phyloP scores from a whole-genome alignment of 53 echinoderm and acorn worm species.

The Stichopus horrens region DNA sequence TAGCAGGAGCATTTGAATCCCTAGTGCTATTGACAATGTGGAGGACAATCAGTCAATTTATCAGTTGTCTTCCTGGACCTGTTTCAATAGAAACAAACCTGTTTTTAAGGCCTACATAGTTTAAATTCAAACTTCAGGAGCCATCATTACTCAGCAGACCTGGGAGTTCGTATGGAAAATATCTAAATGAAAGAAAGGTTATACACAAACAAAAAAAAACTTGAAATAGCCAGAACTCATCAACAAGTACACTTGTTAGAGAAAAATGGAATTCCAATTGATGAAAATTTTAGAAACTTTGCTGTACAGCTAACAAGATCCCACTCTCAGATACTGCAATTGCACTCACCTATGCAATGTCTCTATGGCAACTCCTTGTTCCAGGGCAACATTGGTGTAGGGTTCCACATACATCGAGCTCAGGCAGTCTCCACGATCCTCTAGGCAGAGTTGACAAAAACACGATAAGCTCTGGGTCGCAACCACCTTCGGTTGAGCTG shows the following conservation, averaged over 20 bases:
- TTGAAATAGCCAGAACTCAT: background rate
- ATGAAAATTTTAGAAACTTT: background rate
- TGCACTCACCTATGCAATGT: background rate
- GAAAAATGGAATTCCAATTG: background rate
- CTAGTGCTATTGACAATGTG: too few relatives aligned
- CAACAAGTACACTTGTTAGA: background rate
- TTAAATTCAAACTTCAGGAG: too few relatives aligned
- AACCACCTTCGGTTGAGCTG: slow-evolving; percentile 50
- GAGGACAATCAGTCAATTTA: too few relatives aligned
- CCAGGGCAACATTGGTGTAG: slow-evolving; percentile 10
- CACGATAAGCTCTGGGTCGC: slow-evolving; percentile 48
- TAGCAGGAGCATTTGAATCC: too few relatives aligned
- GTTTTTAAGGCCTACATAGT: too few relatives aligned
- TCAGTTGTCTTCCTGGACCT: too few relatives aligned
- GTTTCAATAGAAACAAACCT: too few relatives aligned
- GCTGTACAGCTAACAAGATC: background rate
- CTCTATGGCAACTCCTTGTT: slow-evolving; percentile 18
- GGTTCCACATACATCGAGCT: slow-evolving; percentile 6
- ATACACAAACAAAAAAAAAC: background rate
- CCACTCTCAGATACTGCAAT: background rate
- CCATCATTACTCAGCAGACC: too few relatives aligned
- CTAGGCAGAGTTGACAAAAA: slow-evolving; percentile 50
- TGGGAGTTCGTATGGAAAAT: too few relatives aligned
- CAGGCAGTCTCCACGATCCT: slow-evolving; percentile 15
- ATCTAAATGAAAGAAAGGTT: too few relatives aligned